Evolutionary conservation across 1,140 invertebrate species (phyloP).

Genomic region (Megathymus violae): DNA sequence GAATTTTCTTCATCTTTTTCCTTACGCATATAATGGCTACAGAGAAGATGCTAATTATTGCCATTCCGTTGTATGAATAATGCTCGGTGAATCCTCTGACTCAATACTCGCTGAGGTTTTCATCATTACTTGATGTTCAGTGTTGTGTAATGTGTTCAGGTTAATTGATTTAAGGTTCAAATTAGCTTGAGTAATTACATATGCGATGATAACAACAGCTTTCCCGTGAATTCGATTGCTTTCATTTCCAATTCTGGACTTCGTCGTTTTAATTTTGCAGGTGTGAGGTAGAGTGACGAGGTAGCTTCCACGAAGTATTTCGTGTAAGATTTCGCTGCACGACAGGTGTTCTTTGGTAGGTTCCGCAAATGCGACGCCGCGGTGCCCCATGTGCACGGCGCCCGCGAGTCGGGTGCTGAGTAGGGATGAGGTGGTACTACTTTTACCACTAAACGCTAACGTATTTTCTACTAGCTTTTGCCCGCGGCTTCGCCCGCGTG

Average conservation of each 20-base stretch:
- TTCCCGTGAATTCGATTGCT: not conserved
- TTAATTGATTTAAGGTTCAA: no score
- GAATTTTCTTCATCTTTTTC: no score
- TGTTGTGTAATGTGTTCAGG: not conserved
- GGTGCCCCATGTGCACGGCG: slow-evolving; percentile 4
- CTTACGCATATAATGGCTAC: no score
- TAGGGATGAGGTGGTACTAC: not conserved
- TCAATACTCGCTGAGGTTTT: no score
- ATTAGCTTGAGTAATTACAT: not conserved
- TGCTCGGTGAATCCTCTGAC: not conserved
- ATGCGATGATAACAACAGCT: not conserved
- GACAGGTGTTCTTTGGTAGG: not conserved
- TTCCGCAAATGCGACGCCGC: not conserved
- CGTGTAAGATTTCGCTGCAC: not conserved
- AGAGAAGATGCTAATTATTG: not conserved
- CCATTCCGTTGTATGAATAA: not conserved
- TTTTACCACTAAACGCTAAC: no score
- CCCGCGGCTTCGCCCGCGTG: no score
- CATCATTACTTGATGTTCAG: not conserved
- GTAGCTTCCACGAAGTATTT: not conserved
- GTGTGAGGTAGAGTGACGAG: slow-evolving; percentile 1
- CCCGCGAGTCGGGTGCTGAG: slow-evolving; percentile 1
- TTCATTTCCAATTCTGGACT: no score
- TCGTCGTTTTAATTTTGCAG: not conserved
- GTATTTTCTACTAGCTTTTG: no score